Evolutionary conservation across 2,888 invertebrate genomes (phyloP).

Genomic region (Polydrusus cervinus): DNA sequence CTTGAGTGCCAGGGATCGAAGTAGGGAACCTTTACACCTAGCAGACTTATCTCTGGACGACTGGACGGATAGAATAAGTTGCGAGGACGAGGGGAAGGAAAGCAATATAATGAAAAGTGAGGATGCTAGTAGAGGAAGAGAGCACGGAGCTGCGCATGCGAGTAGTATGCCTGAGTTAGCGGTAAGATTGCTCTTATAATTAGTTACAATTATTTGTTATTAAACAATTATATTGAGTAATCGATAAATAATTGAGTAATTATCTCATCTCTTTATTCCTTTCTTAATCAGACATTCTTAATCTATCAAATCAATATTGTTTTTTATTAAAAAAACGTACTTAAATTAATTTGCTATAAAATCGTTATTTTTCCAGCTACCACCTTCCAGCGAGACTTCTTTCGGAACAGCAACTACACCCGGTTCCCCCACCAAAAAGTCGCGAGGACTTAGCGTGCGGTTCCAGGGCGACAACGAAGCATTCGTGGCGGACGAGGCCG

Average conservation of each 20-base stretch:
- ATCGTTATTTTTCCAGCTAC: slow-evolving; percentile 33
- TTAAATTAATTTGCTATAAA: not conserved
- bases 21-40: slow-evolving; percentile 76
- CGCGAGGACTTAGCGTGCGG: slow-evolving; percentile 72
- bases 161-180: slow-evolving; percentile 79
- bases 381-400: slow-evolving; percentile 39
- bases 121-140: slow-evolving; percentile 58
- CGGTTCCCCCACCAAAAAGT: slow-evolving; percentile 68
- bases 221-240: slow-evolving; percentile 56
- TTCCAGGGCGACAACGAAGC: slow-evolving; percentile 74
- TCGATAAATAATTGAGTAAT: too few species aligned
- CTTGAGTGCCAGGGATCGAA: slow-evolving; percentile 75
- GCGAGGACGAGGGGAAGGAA: slow-evolving; percentile 60
- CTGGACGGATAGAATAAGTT: slow-evolving; percentile 70
- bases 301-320: too few species aligned
- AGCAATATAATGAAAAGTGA: slow-evolving; percentile 62
- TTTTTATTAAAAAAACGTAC: too few species aligned
- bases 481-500: slow-evolving; percentile 70
- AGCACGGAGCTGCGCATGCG: slow-evolving; percentile 70
- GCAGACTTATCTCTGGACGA: slow-evolving; percentile 76
- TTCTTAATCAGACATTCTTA: too few species aligned
- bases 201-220: slow-evolving; percentile 39
- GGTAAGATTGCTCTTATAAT: slow-evolving; percentile 64
- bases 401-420: slow-evolving; percentile 65
- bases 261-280: too few species aligned